Evolutionary conservation across 1,140 invertebrate genomes (phyloP), one percentile per base, ranked within the genome.

Genomic region (Whitmania pigra): DNA sequence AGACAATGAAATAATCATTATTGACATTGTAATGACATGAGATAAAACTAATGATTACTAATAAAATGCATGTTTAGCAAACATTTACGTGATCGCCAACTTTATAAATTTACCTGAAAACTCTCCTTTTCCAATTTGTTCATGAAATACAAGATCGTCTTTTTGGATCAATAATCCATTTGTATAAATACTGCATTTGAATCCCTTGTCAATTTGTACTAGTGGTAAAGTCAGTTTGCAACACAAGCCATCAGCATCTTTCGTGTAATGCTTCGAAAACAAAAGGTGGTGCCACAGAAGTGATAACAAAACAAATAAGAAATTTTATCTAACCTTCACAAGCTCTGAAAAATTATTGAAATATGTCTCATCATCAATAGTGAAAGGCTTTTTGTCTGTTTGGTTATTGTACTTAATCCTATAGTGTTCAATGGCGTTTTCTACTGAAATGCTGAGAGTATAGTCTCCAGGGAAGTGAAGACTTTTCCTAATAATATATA

Each of bases 391-490:
- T 70, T 20, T 13, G 25, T 25, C 18, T 77, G 90, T 87, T 82
- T 90, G 86, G 78, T 90, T 87, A 83, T 88, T 84, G 78, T 90
- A 90, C 78, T 90, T 89, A 17, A 93, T 90, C 76, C 92, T 86
- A 76, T 85, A 85, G 76, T 85, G 82, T 75, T 80, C 82, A 57
- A 83, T 81, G 25, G 69, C 90, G 25, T 94, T 91, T 80, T 92
- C 89, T 36, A 88, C 89, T 78, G 93, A 88, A 80, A 99, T 93
- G 83, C 94, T 99, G 20, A 99, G 85, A 31, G 96, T 99, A 81
- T 97, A 99, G 84, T 99, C 95, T 57, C 96, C 97, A 22, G 94
- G 95, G 82, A 93, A 99, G 84, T 99, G 98, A 40, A 93, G 97
- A 74, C 94, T 97, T 82, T 99, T 94, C 76, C 97, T 87, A 69